A percentile compares a stretch with the other conserved stretches of the same genome.
These are phyloP conservation scores for Protobothrops flavoviridis DNA, from an alignment of 2,113 vertebrate species.

Conservation along the genomic window DNA sequence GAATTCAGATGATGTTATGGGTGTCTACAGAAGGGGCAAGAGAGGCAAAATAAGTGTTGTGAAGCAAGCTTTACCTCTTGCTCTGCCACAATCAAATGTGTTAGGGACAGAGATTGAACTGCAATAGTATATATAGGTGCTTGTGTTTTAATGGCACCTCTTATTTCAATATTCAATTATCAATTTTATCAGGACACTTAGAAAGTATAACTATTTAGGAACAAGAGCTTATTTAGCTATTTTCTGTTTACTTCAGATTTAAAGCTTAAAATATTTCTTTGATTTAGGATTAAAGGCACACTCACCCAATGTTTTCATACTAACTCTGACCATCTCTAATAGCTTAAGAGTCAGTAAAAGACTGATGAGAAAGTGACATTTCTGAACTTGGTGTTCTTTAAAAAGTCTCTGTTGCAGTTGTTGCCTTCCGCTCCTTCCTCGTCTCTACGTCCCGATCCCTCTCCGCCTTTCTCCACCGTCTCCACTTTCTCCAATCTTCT, in stretches of 20 bases:
- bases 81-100: neutral
- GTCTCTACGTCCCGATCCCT: no score
- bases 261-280: neutral
- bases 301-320: neutral
- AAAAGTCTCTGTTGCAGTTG: neutral
- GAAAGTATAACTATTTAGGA: neutral
- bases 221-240: neutral
- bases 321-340: neutral
- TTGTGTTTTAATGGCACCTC: neutral
- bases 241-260: neutral
- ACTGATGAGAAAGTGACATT: neutral
- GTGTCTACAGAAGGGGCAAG: neutral
- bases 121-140: neutral
- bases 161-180: neutral
- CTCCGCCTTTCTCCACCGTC: no score
- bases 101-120: neutral
- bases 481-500: no score
- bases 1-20: neutral
- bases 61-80: neutral
- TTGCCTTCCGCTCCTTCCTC: neutral
- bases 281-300: neutral
- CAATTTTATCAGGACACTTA: neutral
- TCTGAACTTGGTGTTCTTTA: neutral
- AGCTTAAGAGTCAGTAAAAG: no score
- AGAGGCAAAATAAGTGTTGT: neutral